Conservation (phyloP, 2,888 invertebrate genomes). For the Geotrupes spiniger region DNA sequence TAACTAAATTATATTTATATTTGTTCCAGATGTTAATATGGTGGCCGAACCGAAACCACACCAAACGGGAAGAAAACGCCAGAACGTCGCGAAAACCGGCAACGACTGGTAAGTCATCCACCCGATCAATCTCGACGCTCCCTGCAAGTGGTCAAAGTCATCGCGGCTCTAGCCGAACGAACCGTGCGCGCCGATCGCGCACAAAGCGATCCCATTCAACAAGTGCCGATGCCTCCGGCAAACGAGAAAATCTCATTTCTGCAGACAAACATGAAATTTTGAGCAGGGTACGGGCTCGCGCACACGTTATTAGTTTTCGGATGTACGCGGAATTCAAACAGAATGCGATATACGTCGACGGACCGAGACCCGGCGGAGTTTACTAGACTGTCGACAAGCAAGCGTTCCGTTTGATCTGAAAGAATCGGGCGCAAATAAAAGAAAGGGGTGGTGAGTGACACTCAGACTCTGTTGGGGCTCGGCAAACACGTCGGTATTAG, state of each 20-base stretch:
- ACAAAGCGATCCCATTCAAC: too few species aligned
- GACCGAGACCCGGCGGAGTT: not conserved
- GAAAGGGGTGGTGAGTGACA: constrained; percentile 6
- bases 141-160: constrained; percentile 7
- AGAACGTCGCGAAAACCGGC: constrained; percentile 65
- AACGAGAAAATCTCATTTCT: too few species aligned
- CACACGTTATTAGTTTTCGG: too few species aligned
- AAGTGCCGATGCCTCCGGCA: too few species aligned
- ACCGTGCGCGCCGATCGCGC: too few species aligned
- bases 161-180: too few species aligned
- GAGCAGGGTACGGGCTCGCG: too few species aligned
- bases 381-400: constrained; percentile 3
- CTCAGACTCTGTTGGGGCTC: constrained; percentile 6
- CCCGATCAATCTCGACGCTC: not conserved
- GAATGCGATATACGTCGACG: not conserved
- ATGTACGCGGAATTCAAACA: not conserved
- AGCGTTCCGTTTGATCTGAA: constrained; percentile 14
- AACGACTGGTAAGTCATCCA: constrained; percentile 60
- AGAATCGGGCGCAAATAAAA: constrained; percentile 12
- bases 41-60: constrained; percentile 74
- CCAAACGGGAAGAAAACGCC: constrained; percentile 65
- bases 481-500: constrained; percentile 11
- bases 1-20: too few species aligned
- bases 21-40: constrained; percentile 71
- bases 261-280: too few species aligned